These are phyloP conservation scores for Coleophora deauratella DNA, from an alignment of 2,888 invertebrate species.

Conservation along the genomic window DNA sequence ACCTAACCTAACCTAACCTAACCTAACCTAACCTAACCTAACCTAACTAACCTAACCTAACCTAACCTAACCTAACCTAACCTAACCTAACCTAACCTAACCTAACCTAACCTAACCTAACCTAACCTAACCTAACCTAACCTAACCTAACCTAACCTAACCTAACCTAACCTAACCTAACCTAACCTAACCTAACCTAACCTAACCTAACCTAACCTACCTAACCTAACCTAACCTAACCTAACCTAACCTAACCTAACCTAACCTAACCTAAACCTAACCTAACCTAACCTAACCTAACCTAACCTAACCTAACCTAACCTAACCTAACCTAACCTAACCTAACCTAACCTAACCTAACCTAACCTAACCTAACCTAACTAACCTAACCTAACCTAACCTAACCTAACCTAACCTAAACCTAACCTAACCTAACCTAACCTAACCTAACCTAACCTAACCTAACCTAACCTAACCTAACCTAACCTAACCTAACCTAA, in stretches of 20 bases:
- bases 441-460: conserved; percentile 9
- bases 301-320: conserved; percentile 9
- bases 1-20: conserved; percentile 23
- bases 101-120: conserved; percentile 21
- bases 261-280: conserved; percentile 9
- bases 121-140: conserved; percentile 22
- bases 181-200: conserved; percentile 11
- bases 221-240: conserved; percentile 9
- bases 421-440: conserved; percentile 9
- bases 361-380: conserved; percentile 9
- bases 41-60: conserved; percentile 19
- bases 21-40: conserved; percentile 22
- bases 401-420: conserved; percentile 9
- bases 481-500: conserved; percentile 10
- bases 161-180: conserved; percentile 9
- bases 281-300: conserved; percentile 10
- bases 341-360: conserved; percentile 10
- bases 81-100: conserved; percentile 21
- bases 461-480: conserved; percentile 9
- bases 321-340: conserved; percentile 10
- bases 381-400: conserved; percentile 10
- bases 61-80: conserved; percentile 20
- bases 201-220: conserved; percentile 9
- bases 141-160: conserved; percentile 19
- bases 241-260: conserved; percentile 10